phyloP scores from a whole-genome alignment of 2,888 invertebrate genomes.

The Stenolophus ochropezus region DNA sequence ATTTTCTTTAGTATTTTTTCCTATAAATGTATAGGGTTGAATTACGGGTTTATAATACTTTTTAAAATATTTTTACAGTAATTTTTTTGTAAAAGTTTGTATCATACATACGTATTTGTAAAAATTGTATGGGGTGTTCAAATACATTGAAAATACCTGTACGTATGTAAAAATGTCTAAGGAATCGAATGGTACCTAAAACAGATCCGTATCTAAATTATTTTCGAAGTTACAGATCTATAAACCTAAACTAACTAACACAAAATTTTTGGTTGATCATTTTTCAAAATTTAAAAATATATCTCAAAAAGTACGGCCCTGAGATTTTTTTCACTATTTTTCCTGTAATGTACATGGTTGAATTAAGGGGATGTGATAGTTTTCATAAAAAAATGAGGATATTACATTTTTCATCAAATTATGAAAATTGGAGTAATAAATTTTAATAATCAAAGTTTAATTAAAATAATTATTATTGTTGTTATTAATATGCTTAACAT shows the following conservation, averaged over 20 bases:
- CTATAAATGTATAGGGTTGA: not conserved
- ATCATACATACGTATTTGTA: no score
- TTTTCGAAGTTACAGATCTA: not conserved
- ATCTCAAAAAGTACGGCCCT: not conserved
- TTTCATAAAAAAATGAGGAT: not conserved
- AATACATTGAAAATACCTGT: not conserved
- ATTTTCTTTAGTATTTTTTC: not conserved
- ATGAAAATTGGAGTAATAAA: not conserved
- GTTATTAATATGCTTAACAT: no score
- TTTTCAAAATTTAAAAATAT: no score
- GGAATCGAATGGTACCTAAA: not conserved
- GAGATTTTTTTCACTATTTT: not conserved
- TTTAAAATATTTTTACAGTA: not conserved
- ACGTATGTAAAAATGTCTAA: not conserved
- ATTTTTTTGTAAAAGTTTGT: not conserved
- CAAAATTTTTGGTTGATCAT: no score
- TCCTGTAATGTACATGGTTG: not conserved
- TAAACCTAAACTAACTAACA: no score
- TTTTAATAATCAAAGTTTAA: no score
- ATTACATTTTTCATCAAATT: not conserved
- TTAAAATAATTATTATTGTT: no score
- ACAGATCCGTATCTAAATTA: not conserved
- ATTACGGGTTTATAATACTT: not conserved
- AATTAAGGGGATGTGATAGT: not conserved
- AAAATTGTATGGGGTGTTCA: not conserved